Conservation (phyloP, 1,140 invertebrate genomes). For the Armadillidium nasatum region DNA sequence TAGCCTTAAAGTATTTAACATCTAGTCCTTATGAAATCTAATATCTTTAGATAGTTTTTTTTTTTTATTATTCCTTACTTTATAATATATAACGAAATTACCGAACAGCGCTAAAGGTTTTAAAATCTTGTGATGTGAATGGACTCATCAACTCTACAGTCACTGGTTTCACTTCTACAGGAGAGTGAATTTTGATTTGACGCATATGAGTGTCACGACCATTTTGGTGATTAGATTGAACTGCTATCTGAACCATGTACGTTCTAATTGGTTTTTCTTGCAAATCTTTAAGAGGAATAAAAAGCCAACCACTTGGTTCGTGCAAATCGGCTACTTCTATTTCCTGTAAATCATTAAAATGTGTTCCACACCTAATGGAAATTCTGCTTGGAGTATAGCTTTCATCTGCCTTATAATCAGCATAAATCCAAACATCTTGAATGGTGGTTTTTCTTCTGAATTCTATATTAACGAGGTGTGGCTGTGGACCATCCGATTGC, state of each 20-base stretch:
- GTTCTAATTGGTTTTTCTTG: conserved; percentile 81
- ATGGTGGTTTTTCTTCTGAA: conserved; percentile 94
- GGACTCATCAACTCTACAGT: conserved; percentile 66
- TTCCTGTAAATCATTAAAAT: conserved; percentile 97
- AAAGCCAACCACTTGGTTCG: conserved; percentile 94
- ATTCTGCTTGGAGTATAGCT: conserved; percentile 93
- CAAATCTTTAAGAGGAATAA: conserved; percentile 84
- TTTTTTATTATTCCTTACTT: too few species aligned
- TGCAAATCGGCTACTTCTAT: conserved; percentile 89
- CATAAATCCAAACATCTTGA: conserved; percentile 91
- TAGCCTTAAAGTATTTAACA: too few species aligned
- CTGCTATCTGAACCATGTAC: conserved; percentile 95
- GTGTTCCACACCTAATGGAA: conserved; percentile 87
- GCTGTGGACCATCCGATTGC: conserved; percentile 98
- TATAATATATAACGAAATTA: background rate
- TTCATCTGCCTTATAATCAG: conserved; percentile 97
- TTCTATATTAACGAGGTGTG: conserved; percentile 96
- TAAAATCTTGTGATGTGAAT: conserved; percentile 53
- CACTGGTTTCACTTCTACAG: conserved; percentile 71
- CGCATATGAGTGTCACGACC: conserved; percentile 96
- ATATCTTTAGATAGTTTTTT: too few species aligned
- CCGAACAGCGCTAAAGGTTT: conserved; percentile 23
- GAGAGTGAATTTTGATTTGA: conserved; percentile 93
- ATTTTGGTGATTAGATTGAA: conserved; percentile 97
- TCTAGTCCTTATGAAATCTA: too few species aligned